A percentile compares a stretch with the other conserved stretches of the same genome.
Evolutionary conservation across 2,797 vertebrate species (phyloP).

Genomic region (Periparus ater): DNA sequence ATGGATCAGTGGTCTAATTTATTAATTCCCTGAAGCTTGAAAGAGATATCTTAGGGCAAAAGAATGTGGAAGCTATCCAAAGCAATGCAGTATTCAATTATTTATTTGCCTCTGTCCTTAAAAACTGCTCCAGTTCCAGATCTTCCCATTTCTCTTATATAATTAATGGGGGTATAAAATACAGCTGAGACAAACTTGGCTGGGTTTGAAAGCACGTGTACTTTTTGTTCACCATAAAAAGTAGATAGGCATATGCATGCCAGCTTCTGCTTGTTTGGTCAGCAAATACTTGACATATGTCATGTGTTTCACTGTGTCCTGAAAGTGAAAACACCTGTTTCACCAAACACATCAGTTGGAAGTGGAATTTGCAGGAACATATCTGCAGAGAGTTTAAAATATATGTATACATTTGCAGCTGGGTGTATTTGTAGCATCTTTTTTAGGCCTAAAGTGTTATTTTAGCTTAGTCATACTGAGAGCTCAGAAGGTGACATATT

Average conservation of each 20-base stretch:
- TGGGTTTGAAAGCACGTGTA: background rate
- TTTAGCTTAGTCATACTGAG: background rate
- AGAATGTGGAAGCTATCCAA: constrained; percentile 23
- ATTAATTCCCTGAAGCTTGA: constrained; percentile 57
- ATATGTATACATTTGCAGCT: background rate
- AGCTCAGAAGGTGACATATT: background rate
- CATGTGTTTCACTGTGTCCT: background rate
- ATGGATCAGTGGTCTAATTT: constrained; percentile 35
- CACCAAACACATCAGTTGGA: background rate
- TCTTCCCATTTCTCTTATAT: constrained; percentile 56
- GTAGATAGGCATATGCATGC: too few species aligned
- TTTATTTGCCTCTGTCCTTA: constrained; percentile 59
- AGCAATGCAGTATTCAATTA: constrained; percentile 51
- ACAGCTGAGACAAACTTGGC: background rate
- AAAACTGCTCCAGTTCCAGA: constrained; percentile 45
- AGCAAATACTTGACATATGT: background rate
- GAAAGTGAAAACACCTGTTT: background rate
- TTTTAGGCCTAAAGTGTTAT: background rate
- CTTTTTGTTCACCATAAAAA: background rate
- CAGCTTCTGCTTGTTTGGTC: background rate
- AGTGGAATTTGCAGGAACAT: background rate
- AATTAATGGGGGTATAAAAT: constrained; percentile 47
- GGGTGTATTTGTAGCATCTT: background rate
- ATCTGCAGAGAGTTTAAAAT: background rate
- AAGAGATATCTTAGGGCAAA: constrained; percentile 41